Base-by-base conservation (phyloP, 2,113 vertebrate species). In the Colistium nudipinnis region DNA sequence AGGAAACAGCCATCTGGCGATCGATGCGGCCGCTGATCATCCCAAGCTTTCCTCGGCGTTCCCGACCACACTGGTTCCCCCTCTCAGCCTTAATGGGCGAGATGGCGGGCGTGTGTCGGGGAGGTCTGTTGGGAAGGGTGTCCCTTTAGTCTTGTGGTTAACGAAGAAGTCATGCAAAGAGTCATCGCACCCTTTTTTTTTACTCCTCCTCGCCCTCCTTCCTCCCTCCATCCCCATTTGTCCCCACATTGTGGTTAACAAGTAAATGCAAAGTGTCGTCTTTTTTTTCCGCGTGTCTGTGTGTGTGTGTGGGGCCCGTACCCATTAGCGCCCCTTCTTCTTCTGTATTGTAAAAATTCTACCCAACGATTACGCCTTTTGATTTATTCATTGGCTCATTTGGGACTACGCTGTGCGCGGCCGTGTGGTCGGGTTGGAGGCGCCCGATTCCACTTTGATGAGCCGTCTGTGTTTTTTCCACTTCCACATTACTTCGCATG, bases 311-410 rank as follows among this genome's bases (percentile, higher is more conserved):
- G 65, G 51, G 69, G 69, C 44, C 49, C 6, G 8, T 63, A 67
- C 66, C 89, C 89, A 89, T 89, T 89, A 91, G 80, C 78, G 7
- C 61, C 47, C 64, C 67, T 22, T n/a, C n/a, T 54, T 78, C 43
- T 80, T 72, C 75, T 25, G 31, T 72, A 71, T 66, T 75, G 73
- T 86, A 80, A 80, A 80, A 80, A 80, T 83, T 86, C 72, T 57
- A 25, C 60, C 66, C 24, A 25, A 60, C 63, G 78, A 86, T 78
- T 64, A 22, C 20, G 36, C 43, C 69, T 89, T 70, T 73, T 93
- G 79, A 92, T 91, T 91, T 92, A 92, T 91, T 93, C 64, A 92
- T 92, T 76, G 74, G 76, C 76, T 86, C 82, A 70, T 86, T 88
- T 81, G 85, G 81, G 79, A 77, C 81, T 74, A n/a, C n/a, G n/a